Base-by-base conservation (phyloP, 2,113 vertebrate species). In the Apistogramma diplotaenia region DNA sequence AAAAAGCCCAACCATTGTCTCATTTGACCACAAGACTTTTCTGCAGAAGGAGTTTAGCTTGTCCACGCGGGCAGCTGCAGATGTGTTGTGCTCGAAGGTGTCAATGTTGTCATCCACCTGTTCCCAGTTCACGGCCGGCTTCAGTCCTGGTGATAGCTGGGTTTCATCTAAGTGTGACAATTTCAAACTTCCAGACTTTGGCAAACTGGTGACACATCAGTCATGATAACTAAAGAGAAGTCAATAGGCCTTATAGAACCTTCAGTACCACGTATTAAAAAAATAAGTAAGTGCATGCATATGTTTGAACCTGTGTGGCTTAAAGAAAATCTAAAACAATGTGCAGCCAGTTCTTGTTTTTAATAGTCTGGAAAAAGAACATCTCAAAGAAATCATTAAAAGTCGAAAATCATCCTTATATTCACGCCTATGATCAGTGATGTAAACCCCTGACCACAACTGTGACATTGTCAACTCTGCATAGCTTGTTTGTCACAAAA, bases 1-100 rank as follows among this genome's bases (percentile, higher is more conserved):
- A 12, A 40, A 40, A 11, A 40, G 10, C 19, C 31, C 8, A 59
- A 27, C 29, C 27, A 19, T 59, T 31, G 59, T 40, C 37, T 40
- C 4, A 8, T 11, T 4, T 40, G 37, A 40, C 37, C 10, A 40
- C 4, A 11, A 46, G 16, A 16, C 3, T 35, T 59, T 1, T 60
- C 19, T 35, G 6, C 58, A 60, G 58, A 60, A 60, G 58, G 18
- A 5, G 35, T 61, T 3, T 1, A 0, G n/a, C 31, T 60, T 61
- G 31, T 61, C 19, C 31, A 21, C 0, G 0, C 35, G 3, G 33
- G 33, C 0, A 62, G 12, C 59, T 23, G 12, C 33, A 62, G n/a
- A 62, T 62, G 37, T 40, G 21, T 62, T 33, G 8, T 37, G 59
- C 33, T 40, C 37, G 33, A 23, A 37, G 59, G 1, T 12, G 8